Conservation (phyloP, 2,797 vertebrate genomes). For the Lepidocolaptes lacrymiger region DNA sequence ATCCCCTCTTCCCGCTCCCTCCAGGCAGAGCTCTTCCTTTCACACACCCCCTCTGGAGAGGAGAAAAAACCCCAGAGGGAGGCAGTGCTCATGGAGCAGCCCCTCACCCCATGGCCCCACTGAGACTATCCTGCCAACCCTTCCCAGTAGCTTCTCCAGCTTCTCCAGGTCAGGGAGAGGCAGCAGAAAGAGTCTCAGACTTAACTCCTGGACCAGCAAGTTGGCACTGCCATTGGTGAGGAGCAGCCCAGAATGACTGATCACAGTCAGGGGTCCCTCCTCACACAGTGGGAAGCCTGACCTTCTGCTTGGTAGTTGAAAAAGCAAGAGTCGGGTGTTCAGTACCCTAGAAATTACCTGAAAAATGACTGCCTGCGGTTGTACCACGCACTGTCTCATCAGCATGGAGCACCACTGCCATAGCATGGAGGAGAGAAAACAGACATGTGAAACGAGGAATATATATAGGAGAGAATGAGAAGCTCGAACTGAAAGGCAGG, state of each 20-base stretch:
- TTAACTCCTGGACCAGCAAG: background rate
- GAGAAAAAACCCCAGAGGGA: background rate
- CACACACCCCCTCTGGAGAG: rapidly evolving
- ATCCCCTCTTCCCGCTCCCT: rapidly evolving
- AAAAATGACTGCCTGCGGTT: slow-evolving; percentile 83
- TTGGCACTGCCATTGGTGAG: rapidly evolving
- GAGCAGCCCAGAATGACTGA: background rate
- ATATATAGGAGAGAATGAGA: slow-evolving; percentile 51
- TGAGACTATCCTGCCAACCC: background rate
- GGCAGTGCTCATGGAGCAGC: rapidly evolving
- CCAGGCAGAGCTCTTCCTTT: background rate
- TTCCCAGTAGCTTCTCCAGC: background rate
- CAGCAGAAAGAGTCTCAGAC: background rate
- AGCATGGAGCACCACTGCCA: slow-evolving; percentile 85
- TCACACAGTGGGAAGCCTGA: background rate
- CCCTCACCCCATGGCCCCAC: rapidly evolving
- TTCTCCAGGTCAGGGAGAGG: background rate
- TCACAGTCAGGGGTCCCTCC: background rate
- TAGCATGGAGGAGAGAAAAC: slow-evolving; percentile 84
- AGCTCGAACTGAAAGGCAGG: background rate
- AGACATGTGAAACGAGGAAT: slow-evolving; percentile 76
- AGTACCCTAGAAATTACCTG: slow-evolving; percentile 84
- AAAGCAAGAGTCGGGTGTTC: slow-evolving; percentile 68
- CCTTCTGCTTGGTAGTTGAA: slow-evolving; percentile 52
- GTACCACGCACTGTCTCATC: slow-evolving; percentile 85